Conservation (phyloP, 2,113 vertebrate genomes). For the Coturnix japonica region DNA sequence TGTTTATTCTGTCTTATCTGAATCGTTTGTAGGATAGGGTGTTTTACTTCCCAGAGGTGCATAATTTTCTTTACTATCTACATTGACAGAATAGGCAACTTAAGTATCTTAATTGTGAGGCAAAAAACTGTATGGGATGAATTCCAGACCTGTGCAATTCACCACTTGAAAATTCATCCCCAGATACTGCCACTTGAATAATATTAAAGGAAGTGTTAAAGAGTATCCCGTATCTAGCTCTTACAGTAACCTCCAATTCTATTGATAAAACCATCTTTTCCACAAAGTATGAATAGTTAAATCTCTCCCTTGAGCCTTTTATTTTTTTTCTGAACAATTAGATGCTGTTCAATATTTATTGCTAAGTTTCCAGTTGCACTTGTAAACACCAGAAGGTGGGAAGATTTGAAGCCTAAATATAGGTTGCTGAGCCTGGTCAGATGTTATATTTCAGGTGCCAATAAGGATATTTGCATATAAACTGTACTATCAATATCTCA, state of each 20-base stretch:
- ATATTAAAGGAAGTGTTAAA: background rate
- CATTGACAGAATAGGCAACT: background rate
- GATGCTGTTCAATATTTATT: constrained; percentile 54
- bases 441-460: constrained; percentile 60
- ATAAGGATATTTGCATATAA: constrained; percentile 63
- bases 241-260: constrained; percentile 21
- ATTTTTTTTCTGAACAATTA: constrained; percentile 43
- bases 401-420: constrained; percentile 69
- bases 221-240: background rate
- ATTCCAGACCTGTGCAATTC: background rate
- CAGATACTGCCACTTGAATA: background rate
- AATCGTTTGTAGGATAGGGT: background rate
- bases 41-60: background rate
- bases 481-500: constrained; percentile 60
- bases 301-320: background rate
- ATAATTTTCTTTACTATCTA: background rate
- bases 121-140: background rate
- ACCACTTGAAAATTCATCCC: background rate
- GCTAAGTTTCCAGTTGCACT: constrained; percentile 28
- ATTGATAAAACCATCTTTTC: constrained; percentile 39
- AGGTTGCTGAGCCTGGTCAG: constrained; percentile 59
- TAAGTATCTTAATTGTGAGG: background rate
- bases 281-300: background rate
- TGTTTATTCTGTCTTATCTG: background rate
- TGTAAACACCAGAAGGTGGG: constrained; percentile 67